Evolutionary conservation across 1,140 invertebrate species (phyloP).

Genomic region (Hylaeus volcanicus): DNA sequence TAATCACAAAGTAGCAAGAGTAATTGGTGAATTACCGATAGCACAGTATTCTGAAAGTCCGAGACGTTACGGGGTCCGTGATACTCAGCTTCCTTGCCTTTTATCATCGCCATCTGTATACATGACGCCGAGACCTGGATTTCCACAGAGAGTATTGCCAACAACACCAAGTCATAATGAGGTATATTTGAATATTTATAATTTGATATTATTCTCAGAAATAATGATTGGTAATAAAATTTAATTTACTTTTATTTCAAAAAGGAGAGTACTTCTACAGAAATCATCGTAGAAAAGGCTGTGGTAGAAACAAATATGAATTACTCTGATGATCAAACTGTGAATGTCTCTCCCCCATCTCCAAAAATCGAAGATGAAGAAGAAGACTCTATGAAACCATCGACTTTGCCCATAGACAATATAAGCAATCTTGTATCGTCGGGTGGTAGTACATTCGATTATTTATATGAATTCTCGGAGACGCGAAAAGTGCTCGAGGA

Average conservation of each 20-base stretch:
- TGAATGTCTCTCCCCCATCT: constrained; percentile 57
- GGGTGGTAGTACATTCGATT: constrained; percentile 86
- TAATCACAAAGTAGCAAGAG: constrained; percentile 85
- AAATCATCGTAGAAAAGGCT: constrained; percentile 73
- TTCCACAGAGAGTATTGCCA: constrained; percentile 84
- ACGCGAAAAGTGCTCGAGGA: constrained; percentile 94
- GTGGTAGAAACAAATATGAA: constrained; percentile 71
- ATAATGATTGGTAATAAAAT: background rate
- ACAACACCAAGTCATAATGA: constrained; percentile 79
- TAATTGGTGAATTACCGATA: constrained; percentile 93
- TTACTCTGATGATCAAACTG: constrained; percentile 64
- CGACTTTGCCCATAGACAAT: constrained; percentile 73
- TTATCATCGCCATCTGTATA: constrained; percentile 85
- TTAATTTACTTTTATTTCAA: constrained; percentile 49
- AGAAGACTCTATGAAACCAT: constrained; percentile 73
- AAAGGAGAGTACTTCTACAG: constrained; percentile 73
- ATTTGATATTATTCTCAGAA: constrained; percentile 15
- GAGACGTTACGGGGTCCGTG: constrained; percentile 88
- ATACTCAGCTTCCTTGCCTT: constrained; percentile 82
- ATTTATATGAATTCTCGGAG: constrained; percentile 94
- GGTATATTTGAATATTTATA: constrained; percentile 53
- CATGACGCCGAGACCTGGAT: constrained; percentile 85
- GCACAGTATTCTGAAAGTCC: constrained; percentile 96
- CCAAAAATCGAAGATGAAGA: constrained; percentile 69
- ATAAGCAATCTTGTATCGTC: constrained; percentile 76